Conservation (phyloP, 2,888 invertebrate species). For the Lithophane leautieri region DNA sequence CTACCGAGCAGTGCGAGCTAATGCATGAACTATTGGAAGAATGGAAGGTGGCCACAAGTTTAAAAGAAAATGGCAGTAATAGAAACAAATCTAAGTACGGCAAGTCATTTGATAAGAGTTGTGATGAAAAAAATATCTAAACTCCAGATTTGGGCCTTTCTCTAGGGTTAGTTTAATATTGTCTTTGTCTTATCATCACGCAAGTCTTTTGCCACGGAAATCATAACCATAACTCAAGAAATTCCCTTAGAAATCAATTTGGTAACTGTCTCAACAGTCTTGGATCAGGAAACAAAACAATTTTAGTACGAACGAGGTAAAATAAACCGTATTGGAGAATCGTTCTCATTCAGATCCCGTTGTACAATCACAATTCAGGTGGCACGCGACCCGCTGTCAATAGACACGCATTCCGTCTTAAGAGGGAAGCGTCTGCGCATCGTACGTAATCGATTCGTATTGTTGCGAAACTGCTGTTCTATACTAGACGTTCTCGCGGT, state of each 20-base stretch:
- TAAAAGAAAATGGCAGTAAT: background rate
- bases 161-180: background rate
- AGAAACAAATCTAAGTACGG: background rate
- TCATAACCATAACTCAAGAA: background rate
- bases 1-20: background rate
- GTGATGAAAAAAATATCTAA: background rate
- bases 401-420: slow-evolving; percentile 80
- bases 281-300: slow-evolving; percentile 17
- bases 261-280: slow-evolving; percentile 2
- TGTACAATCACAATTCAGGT: slow-evolving; percentile 80
- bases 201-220: slow-evolving; percentile 1
- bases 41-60: background rate
- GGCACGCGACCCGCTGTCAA: slow-evolving; percentile 81
- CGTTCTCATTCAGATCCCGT: slow-evolving; percentile 77
- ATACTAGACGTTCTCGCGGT: slow-evolving; percentile 21
- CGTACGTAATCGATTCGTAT: slow-evolving; percentile 67
- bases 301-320: slow-evolving; percentile 38
- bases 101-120: background rate
- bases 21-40: slow-evolving; percentile 4
- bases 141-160: slow-evolving; percentile 5
- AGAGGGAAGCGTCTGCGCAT: slow-evolving; percentile 73
- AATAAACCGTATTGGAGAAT: slow-evolving; percentile 67
- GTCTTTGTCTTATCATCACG: background rate
- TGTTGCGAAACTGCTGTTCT: slow-evolving; percentile 47
- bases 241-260: slow-evolving; percentile 21